Evolutionary conservation across 2,797 vertebrate species (phyloP).

Genomic region (Echiichthys vipera): DNA sequence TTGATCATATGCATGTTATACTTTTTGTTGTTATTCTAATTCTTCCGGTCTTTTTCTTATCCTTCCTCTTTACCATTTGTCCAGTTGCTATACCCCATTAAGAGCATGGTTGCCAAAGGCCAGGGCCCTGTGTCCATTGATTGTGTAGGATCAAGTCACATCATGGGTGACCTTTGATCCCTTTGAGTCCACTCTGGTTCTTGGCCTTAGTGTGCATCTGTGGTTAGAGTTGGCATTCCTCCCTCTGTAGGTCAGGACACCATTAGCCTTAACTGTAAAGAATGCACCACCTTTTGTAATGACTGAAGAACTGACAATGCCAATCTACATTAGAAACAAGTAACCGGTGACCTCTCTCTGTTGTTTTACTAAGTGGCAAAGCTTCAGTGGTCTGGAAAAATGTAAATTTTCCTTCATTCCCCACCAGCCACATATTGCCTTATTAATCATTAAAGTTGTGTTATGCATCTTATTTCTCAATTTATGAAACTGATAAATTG

Average conservation of each 20-base stretch:
- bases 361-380: constrained; percentile 7
- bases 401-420: constrained; percentile 26
- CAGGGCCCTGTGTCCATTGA: constrained; percentile 73
- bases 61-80: constrained; percentile 51
- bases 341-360: constrained; percentile 27
- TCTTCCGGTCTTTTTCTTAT: constrained; percentile 3
- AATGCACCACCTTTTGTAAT: constrained; percentile 69
- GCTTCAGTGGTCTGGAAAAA: constrained; percentile 39
- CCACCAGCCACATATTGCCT: not conserved
- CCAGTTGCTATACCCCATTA: constrained; percentile 48
- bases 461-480: constrained; percentile 9
- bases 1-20: not conserved
- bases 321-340: constrained; percentile 48
- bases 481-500: constrained; percentile 56
- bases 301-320: constrained; percentile 65
- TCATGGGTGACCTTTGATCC: constrained; percentile 80
- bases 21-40: not conserved
- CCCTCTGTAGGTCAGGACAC: constrained; percentile 71
- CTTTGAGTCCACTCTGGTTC: constrained; percentile 51
- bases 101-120: constrained; percentile 60
- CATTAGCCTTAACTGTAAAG: constrained; percentile 79
- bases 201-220: constrained; percentile 80
- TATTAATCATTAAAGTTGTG: constrained; percentile 39
- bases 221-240: constrained; percentile 80
- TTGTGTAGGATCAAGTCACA: constrained; percentile 81